Evolutionary conservation across 2,888 invertebrate species (phyloP), one percentile per base, ranked within the genome.

Genomic region (Nephrotoma guestfalica): DNA sequence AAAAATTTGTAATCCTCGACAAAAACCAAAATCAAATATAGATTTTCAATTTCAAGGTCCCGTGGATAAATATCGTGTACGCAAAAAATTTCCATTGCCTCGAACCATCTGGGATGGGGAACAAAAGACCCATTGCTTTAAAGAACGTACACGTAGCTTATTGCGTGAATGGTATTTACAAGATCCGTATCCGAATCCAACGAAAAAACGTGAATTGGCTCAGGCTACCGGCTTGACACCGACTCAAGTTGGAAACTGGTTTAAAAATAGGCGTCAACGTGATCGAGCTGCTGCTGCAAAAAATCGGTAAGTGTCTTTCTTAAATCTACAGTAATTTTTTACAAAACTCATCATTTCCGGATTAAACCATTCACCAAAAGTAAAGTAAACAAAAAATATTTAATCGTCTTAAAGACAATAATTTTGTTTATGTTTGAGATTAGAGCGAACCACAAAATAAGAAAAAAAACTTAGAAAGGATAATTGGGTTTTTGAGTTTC

Each of bases 161-260:
- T 93, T 99, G 88, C 93, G 99, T 88, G 99, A 99, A 93, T 99
- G 99, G 98, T 99, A 99, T 92, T 94, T 99, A 87, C 97, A 98
- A 92, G 99, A 97, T 92, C 97, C 97, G n/a, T 98, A 97, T 92
- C 98, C 97, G 87, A 97, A 97, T 92, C 98, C 98, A 57, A 96
- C 96, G 88, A 98, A 98, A 93, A 98, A 98, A 92, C 92, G 97
- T 88, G 97, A 98, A 91, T 92, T 98, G 89, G 97, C 98, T 41
- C 95, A 95, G 89, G 97, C 96, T 87, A 98, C 98, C 86, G 97
- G 97, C 43, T 93, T 98, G 88, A 97, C 97, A 86, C 97, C 97
- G 71, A 98, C 97, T 86, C 97, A 97, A 92, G 97, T 97, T 87
- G 97, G 97, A 86, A 97, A 97, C 92, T 97, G 97, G 97, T 97